Evolutionary conservation across 1,140 invertebrate genomes (phyloP), one percentile per base, ranked within the genome.

Genomic region (Planococcus citri): DNA sequence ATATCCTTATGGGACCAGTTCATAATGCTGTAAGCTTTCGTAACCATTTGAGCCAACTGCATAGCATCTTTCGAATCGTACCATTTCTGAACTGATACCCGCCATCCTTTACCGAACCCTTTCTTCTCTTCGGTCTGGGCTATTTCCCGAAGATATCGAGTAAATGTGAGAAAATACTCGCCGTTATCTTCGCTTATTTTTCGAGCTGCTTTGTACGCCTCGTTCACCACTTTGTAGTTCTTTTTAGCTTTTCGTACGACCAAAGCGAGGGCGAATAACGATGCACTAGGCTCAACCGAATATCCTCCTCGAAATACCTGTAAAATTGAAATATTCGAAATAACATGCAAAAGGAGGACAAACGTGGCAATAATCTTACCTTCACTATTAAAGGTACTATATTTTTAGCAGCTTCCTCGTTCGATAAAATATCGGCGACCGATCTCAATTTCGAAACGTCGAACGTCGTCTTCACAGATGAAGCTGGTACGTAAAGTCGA

Each of bases 71-170:
- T 64, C 1, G 21, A 25, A 6, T 27, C 21, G 20, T 64, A 64
- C 60, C 60, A 64, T 20, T 64, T 64, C 60, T 64, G 60, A 64
- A 64, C 60, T 3, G 60, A 25, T 64, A 64, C 60, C 10, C 60
- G 60, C 60, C 60, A 64, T 22, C 60, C 60, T 64, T 64, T 64
- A 22, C 60, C 60, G 20, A 64, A 64, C 10, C 60, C 60, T 27
- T 64, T 64, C 17, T 64, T 22, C 8, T 64, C 20, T 9, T 64
- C 60, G 22, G 25, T 24, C 20, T 64, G 9, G 9, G 60, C 60
- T 4, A 64, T 64, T 64, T 64, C 60, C 4, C 60, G 60, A 4
- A 64, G 17, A 64, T 64, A 64, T 4, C 25, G 21, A 9, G 60
- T 64, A 64, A 64, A 64, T 27, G 24, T 64, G 3, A 64, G 17